phyloP scores from a whole-genome alignment of 2,888 invertebrate species.

The Resseliella maxima region DNA sequence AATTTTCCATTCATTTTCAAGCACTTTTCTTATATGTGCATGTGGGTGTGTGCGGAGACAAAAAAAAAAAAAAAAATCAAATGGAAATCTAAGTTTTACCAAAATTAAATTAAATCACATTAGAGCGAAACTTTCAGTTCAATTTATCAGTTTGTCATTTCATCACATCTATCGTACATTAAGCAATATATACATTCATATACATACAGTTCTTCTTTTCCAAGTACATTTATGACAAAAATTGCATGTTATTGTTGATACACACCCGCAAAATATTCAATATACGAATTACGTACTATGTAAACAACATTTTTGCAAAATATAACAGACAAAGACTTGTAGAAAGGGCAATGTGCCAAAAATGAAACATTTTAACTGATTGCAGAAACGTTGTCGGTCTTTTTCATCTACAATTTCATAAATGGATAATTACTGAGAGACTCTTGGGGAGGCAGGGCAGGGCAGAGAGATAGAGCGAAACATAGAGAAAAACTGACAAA shows the following conservation, averaged over 20 bases:
- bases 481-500: too few species aligned
- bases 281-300: too few species aligned
- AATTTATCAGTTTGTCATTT: constrained; percentile 23
- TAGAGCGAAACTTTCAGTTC: neutral
- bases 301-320: too few species aligned
- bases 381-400: neutral
- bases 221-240: neutral
- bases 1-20: neutral
- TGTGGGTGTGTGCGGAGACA: too few species aligned
- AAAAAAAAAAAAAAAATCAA: neutral
- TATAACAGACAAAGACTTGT: neutral
- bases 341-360: neutral
- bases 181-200: neutral
- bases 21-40: neutral
- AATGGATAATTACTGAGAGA: neutral
- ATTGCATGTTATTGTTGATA: neutral
- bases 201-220: too few species aligned
- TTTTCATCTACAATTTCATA: neutral
- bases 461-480: too few species aligned
- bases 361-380: neutral
- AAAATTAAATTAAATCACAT: constrained; percentile 34
- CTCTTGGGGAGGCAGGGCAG: too few species aligned
- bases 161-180: neutral
- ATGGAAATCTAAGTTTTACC: neutral
- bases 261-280: too few species aligned